phyloP scores from a whole-genome alignment of 2,888 invertebrate species.

The Tetanocera ferruginea region DNA sequence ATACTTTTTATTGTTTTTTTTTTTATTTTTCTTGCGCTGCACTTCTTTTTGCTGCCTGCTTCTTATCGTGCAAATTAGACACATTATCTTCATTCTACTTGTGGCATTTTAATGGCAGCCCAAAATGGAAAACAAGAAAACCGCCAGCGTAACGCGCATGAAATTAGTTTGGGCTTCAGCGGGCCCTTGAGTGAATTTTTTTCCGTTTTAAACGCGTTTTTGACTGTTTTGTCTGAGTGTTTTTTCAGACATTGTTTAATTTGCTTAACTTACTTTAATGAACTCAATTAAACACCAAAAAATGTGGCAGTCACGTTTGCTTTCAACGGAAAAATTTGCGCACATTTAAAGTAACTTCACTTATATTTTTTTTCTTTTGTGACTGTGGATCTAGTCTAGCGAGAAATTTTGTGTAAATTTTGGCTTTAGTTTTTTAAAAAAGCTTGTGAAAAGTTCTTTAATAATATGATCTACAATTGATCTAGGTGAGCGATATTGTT shows the following conservation, averaged over 20 bases:
- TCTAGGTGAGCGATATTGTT: no score
- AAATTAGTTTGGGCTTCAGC: not conserved
- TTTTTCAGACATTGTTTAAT: not conserved
- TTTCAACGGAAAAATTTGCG: no score
- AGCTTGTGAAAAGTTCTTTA: no score
- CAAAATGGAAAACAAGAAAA: not conserved
- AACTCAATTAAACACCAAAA: slow-evolving; percentile 18
- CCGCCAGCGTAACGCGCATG: not conserved
- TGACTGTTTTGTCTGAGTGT: not conserved
- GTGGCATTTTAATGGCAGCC: slow-evolving; percentile 30
- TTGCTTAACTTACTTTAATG: slow-evolving; percentile 8
- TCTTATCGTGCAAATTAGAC: slow-evolving; percentile 18
- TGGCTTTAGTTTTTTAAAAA: not conserved
- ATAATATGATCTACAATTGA: no score
- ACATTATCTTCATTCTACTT: slow-evolving; percentile 9
- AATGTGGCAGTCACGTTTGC: no score
- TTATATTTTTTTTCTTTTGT: not conserved
- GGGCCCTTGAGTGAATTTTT: not conserved
- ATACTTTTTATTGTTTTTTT: not conserved
- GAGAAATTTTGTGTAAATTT: not conserved
- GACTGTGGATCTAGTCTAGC: not conserved
- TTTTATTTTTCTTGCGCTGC: not conserved
- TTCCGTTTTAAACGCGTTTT: not conserved
- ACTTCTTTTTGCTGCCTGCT: not conserved
- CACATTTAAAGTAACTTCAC: not conserved